These are phyloP conservation scores for Otolemur crassicaudatus DNA, from an alignment of 2,797 vertebrate genomes.

Conservation along the genomic window DNA sequence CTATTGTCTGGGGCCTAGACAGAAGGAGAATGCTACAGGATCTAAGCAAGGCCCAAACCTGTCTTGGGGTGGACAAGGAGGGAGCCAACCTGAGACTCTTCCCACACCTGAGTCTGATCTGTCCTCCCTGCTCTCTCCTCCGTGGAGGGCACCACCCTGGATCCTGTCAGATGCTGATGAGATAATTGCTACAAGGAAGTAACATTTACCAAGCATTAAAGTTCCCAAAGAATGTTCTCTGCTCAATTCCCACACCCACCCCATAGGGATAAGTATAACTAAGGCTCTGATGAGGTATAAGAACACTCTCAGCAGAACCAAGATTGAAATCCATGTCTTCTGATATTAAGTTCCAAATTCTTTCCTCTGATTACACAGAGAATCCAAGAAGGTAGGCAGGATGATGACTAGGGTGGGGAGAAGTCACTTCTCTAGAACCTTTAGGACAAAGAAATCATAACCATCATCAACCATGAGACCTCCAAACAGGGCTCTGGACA, in stretches of 20 bases:
- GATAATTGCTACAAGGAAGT: background rate
- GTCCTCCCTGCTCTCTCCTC: too few relatives aligned
- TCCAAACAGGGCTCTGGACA: background rate
- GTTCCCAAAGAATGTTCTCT: background rate
- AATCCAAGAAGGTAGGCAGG: background rate
- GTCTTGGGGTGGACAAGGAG: background rate
- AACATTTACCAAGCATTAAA: constrained; percentile 5
- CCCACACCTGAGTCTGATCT: background rate
- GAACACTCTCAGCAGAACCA: background rate
- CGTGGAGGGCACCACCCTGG: background rate
- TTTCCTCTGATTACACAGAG: background rate
- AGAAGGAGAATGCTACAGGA: background rate
- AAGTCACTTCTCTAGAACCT: background rate
- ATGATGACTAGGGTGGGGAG: background rate
- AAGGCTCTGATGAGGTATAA: background rate
- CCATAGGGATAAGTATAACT: background rate
- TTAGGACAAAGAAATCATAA: background rate
- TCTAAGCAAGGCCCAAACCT: background rate
- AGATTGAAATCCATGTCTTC: background rate
- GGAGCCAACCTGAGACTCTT: background rate
- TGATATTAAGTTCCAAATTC: background rate
- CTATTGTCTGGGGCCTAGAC: too few relatives aligned
- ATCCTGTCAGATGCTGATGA: background rate
- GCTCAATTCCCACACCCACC: background rate
- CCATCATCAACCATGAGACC: background rate